Evolutionary conservation across 1,140 invertebrate species (phyloP).

Genomic region (Dendroctonus ponderosae): DNA sequence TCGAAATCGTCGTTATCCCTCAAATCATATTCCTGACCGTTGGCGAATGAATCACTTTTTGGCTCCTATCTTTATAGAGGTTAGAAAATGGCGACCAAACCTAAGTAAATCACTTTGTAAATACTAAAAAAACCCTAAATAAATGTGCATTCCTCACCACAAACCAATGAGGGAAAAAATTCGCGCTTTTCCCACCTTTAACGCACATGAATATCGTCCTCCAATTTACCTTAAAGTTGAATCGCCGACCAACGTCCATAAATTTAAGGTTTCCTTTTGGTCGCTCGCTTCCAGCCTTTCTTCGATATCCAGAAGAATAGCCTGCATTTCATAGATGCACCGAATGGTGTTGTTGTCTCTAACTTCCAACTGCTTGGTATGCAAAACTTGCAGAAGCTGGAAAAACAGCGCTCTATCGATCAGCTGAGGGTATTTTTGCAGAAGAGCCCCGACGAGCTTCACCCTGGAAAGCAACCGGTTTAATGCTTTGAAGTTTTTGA

Average conservation of each 20-base stretch:
- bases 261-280: slow-evolving; percentile 37
- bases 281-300: slow-evolving; percentile 32
- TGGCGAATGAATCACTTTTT: no score
- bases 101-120: background rate
- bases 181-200: background rate
- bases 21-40: no score
- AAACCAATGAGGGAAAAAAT: background rate
- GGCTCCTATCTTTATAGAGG: background rate
- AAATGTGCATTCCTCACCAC: background rate
- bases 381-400: slow-evolving; percentile 47
- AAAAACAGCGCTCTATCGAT: slow-evolving; percentile 47
- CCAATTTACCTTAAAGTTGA: slow-evolving; percentile 49
- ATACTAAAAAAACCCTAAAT: background rate
- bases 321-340: slow-evolving; percentile 48
- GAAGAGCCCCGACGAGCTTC: slow-evolving; percentile 33
- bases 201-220: background rate
- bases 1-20: no score
- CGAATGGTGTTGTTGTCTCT: slow-evolving; percentile 48
- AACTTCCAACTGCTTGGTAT: slow-evolving; percentile 46
- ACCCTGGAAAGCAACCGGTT: slow-evolving; percentile 36
- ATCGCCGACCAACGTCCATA: slow-evolving; percentile 53
- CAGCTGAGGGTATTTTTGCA: slow-evolving; percentile 50
- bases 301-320: slow-evolving; percentile 47
- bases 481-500: slow-evolving; percentile 4
- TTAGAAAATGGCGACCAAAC: background rate